Evolutionary conservation across 2,888 invertebrate genomes (phyloP).

Genomic region (Parnassius apollo): DNA sequence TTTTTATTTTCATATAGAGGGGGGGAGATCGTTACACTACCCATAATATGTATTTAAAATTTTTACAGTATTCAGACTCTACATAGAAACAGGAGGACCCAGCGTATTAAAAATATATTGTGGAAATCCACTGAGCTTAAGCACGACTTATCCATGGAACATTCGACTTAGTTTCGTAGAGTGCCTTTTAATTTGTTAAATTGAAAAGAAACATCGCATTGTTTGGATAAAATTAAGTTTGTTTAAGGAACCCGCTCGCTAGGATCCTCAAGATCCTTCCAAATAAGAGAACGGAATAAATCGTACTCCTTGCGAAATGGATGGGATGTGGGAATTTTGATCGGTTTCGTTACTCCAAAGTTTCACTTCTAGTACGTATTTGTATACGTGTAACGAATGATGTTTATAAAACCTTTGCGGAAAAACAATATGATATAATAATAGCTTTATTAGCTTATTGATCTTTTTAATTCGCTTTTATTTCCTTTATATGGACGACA

Average conservation of each 20-base stretch:
- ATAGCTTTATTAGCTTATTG: slow-evolving; percentile 4
- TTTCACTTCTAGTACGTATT: slow-evolving; percentile 6
- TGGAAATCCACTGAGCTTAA: slow-evolving; percentile 17
- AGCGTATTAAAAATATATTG: slow-evolving; percentile 4
- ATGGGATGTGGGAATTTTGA: slow-evolving; percentile 64
- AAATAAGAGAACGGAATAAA: slow-evolving; percentile 70
- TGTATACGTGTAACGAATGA: neutral
- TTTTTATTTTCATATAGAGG: too few relatives aligned
- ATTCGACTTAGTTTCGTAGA: slow-evolving; percentile 41
- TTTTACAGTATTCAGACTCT: too few relatives aligned
- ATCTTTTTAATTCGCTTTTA: slow-evolving; percentile 3
- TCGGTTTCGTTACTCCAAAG: slow-evolving; percentile 27
- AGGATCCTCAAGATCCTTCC: slow-evolving; percentile 70
- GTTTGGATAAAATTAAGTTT: slow-evolving; percentile 72
- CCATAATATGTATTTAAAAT: too few relatives aligned
- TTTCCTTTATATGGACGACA: slow-evolving; percentile 14
- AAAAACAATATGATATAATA: slow-evolving; percentile 15
- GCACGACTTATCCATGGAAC: slow-evolving; percentile 33
- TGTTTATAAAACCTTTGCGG: slow-evolving; percentile 7
- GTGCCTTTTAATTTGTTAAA: slow-evolving; percentile 72
- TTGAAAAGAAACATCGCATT: slow-evolving; percentile 77
- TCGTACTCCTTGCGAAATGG: slow-evolving; percentile 69
- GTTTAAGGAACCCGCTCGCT: slow-evolving; percentile 71
- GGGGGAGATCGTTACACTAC: too few relatives aligned
- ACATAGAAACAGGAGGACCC: neutral